Evolutionary conservation across 2,888 invertebrate species (phyloP), one percentile per base, ranked within the genome.

Genomic region (Syrphus vitripennis): DNA sequence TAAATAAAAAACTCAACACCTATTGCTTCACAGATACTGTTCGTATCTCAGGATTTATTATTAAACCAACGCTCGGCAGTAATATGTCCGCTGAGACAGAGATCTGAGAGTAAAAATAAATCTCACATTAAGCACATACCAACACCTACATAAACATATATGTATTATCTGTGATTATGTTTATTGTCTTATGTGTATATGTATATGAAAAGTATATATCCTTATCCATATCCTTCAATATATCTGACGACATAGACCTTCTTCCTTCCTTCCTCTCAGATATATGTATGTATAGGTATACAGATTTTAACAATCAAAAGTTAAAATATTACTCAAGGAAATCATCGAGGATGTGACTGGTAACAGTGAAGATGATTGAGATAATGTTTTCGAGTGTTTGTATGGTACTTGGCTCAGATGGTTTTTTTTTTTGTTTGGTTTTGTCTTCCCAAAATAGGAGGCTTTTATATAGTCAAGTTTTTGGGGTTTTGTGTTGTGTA

Each of bases 331-430:
- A 67, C 74, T 79, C 48, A 53, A 59, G 55, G 71, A 80, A 76
- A 80, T 67, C 70, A 76, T 75, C 53, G 83, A 80, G 71, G 75
- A 79, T 79, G 83, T 59, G 74, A 79, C 65, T 79, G 48, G 31
- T 34, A 34, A 24, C 75, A 16, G 14, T 40, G 40, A 63, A 29
- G 31, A 67, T 37, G 74, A 63, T 63, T 48, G 50, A 67, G 34
- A 72, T 59, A 65, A 72, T 72, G 65, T 24, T 24, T 59, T 65
- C 24, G 26, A 82, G 59, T 71, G 59, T 76, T 65, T 70, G 48
- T 50, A 50, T 65, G 26, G 40, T 74, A 37, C 37, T 72, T 34
- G 26, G 10, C 31, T 50, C 34, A 9, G 37, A 24, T 14, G 34
- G 14, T 75, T 48, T 75, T 12, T 65, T 37, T 21, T 53, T 37